Percentiles rank a stretch among this genome's conserved stretches.
These are phyloP conservation scores for Melanotaenia duboulayi DNA, from an alignment of 2,113 vertebrate species.

Conservation along the genomic window DNA sequence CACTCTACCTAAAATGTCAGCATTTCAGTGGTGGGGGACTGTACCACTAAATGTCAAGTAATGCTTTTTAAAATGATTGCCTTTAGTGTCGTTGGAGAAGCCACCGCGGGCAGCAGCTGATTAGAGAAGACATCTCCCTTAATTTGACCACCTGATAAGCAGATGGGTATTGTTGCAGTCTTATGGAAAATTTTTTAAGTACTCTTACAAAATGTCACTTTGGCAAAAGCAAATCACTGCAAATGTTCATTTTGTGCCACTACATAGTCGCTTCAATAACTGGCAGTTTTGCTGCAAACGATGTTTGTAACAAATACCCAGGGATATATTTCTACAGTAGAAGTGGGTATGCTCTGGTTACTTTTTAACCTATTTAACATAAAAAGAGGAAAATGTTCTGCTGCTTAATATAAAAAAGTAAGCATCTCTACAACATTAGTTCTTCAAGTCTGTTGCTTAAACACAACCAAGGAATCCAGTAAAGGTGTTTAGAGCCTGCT, in stretches of 20 bases:
- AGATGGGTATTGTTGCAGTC: conserved; percentile 41
- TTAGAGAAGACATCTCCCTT: conserved; percentile 62
- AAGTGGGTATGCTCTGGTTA: too few species aligned
- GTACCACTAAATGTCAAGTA: conserved; percentile 81
- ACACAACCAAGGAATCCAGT: too few species aligned
- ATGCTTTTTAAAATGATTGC: conserved; percentile 82
- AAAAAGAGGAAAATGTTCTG: too few species aligned
- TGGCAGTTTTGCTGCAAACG: conserved; percentile 2
- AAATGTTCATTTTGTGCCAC: conserved; percentile 13
- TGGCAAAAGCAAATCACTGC: neutral
- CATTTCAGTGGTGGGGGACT: conserved; percentile 64
- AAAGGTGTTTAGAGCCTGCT: too few species aligned
- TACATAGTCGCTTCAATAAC: conserved; percentile 22
- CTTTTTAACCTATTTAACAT: too few species aligned
- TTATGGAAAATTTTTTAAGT: conserved; percentile 3
- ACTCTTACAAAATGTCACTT: too few species aligned
- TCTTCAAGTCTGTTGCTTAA: too few species aligned
- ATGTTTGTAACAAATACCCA: neutral
- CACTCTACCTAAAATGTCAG: conserved; percentile 79
- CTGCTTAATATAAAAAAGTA: too few species aligned
- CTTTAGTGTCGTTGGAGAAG: conserved; percentile 71
- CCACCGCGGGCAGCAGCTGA: conserved; percentile 55
- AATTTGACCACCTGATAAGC: conserved; percentile 64
- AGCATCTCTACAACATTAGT: too few species aligned
- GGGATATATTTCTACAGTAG: neutral